Evolutionary conservation across 2,888 invertebrate genomes (phyloP), one percentile per base, ranked within the genome.

Genomic region (Trachelus tabidus): DNA sequence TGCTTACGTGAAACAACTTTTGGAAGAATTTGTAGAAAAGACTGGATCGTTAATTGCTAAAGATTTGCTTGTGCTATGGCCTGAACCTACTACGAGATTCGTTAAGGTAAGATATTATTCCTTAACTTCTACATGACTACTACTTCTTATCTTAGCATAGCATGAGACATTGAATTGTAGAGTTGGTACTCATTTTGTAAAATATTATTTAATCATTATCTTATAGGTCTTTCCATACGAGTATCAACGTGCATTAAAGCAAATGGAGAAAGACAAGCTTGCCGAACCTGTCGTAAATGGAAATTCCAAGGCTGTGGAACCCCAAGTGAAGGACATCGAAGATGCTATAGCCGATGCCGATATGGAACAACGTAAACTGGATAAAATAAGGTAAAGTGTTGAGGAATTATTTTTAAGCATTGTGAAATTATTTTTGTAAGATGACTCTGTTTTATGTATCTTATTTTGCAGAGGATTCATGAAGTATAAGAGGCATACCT

Each of bases 141-240:
- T 23, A 23, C 23, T 9, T 23, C 56, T 56, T 56, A 56, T 23
- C 9, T 56, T 9, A 56, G 9, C 23, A 56, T 56, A 56, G 9
- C 2, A 0, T 23, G 40, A 2, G 40, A 56, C 2, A 56, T 23
- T 23, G 1, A 23, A 56, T 56, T 56, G 40, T 56, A 2, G 9
- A 9, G 56, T 9, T 23, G 15, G 15, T 40, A 79, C 56, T 56
- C 35, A 74, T 73, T 77, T 31, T 76, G 68, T 34, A 73, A 71
- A 71, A 6, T 4, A 15, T 73, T 56, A 31, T 73, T 23, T 77
- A 69, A 23, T 75, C 56, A 76, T 76, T 68, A 78, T 73, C 56
- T 84, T 56, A 11, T 82, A 94, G 94, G 97, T 99, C 74, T 99
- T 99, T 94, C 99, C 99, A 0, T 96, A 96, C 88, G 99, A 99